Base-by-base conservation (phyloP, 2,113 vertebrate genomes). In the Gymnorhina tibicen region DNA sequence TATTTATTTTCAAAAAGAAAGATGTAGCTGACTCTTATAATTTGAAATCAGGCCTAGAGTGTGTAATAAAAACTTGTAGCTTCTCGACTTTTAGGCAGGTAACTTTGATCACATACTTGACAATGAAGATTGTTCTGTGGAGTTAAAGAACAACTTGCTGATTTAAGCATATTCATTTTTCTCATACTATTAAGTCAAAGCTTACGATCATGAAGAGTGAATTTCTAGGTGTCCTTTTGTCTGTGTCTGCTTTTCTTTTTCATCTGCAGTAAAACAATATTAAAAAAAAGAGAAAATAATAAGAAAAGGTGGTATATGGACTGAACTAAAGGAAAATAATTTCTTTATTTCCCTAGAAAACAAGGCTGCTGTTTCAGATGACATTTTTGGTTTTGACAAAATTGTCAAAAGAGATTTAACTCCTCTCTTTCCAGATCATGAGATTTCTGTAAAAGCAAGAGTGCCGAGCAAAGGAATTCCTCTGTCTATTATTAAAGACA, bases 391-490 rank as follows among this genome's bases (percentile, higher is more conserved):
- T 95, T 98, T 97, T 96, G 97, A 97, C 95, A 96, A 94, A 97
- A 91, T 93, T 96, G 96, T 98, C 97, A 98, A 77, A 97, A 85
- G 82, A 92, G 8, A 85, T 97, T 98, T 97, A 97, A 96, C 95
- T 97, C 96, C 93, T 97, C 85, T 89, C 77, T 80, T 94, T 91
- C 97, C 91, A 82, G 89, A 95, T 92, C 49, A 77, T 66, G 86
- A 85, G 94, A 95, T 81, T 96, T 95, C 63, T 96, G 83, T 85
- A 96, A 92, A 92, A 87, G 89, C 81, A 92, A 46, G 44, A 73
- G 44, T 53, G 75, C 47, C 28, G 1, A 46, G 86, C n/a, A 92
- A 96, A 97, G 69, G 87, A 96, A 96, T 94, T 96, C 93, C 69
- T 96, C 89, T 69, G 89, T 93, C 96, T 93, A 33, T 96, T 96